Base-by-base conservation (phyloP, 2,113 vertebrate genomes). In the Perca flavescens region DNA sequence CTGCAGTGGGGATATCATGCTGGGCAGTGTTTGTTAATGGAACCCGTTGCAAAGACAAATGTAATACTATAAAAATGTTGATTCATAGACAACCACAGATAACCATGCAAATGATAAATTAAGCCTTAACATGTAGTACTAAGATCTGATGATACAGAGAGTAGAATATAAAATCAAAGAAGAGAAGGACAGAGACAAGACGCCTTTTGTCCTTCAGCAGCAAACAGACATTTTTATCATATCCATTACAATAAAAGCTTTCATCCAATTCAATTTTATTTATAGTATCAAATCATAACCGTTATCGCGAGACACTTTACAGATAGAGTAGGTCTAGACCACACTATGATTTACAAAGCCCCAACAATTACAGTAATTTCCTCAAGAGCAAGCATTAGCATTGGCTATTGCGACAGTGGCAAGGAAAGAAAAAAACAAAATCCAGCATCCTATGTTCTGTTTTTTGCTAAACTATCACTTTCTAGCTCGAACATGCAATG, bases 11-110 rank as follows among this genome's bases (percentile, higher is more conserved):
- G 25, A 52, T 47, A 4, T 75, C 28, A 58, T 61, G 40, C 53
- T 69, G 49, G 3, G 52, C 15, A 14, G 5, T 75, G 74, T 65
- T 73, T 69, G 6, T 73, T 28, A 68, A 22, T 40, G 19, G 8
- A 40, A 81, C 61, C 46, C 74, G 77, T 62, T 68, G 70, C 31
- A 68, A 79, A 72, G 9, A 28, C 10, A 50, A 77, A 49, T 6
- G 17, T 53, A 28, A 58, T 46, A 64, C 6, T 34, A 19, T 56
- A 61, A 57, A 72, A n/a, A 4, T 65, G 34, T 22, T 25, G 17
- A 50, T 57, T 82, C 34, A 67, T 22, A 17, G 22, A 13, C 5
- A 72, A 52, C 15, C 43, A 71, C 17, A 71, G n/a, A 65, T 50
- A 50, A 4, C 1, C 50, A 52, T 61, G 21, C 13, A 52, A 25